phyloP scores from a whole-genome alignment of 2,797 vertebrate genomes.

The Helostoma temminkii region DNA sequence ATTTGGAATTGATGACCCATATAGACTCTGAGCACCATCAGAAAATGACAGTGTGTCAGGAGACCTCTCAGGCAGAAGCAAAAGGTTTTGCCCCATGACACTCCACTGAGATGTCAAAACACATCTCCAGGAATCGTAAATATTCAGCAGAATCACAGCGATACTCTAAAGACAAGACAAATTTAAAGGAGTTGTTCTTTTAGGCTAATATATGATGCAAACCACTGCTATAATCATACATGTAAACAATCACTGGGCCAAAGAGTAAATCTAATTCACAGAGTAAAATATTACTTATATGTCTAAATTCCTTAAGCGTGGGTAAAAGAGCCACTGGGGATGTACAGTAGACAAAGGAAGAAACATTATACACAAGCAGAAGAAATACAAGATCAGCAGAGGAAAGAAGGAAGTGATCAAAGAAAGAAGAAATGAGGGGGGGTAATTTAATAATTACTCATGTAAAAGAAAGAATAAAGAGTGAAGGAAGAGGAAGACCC shows the following conservation, averaged over 20 bases:
- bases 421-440: constrained; percentile 34
- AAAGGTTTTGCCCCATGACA: constrained; percentile 57
- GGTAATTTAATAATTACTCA: constrained; percentile 45
- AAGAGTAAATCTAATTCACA: constrained; percentile 7
- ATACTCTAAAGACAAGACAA: constrained; percentile 11
- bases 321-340: constrained; percentile 16
- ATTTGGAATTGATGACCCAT: constrained; percentile 43
- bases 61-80: constrained; percentile 55
- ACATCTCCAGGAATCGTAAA: constrained; percentile 55
- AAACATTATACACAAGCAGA: background rate
- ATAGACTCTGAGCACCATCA: constrained; percentile 50
- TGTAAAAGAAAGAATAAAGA: constrained; percentile 28
- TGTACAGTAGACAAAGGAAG: background rate
- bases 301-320: constrained; percentile 2
- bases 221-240: background rate
- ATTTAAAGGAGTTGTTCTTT: constrained; percentile 1
- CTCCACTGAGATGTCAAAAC: constrained; percentile 66
- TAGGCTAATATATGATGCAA: background rate
- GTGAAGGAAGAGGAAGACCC: constrained; percentile 47
- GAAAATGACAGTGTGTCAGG: constrained; percentile 67
- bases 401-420: constrained; percentile 24
- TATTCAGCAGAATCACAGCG: constrained; percentile 40
- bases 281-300: constrained; percentile 10
- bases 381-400: constrained; percentile 17
- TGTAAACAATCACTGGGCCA: constrained; percentile 1